Base-by-base conservation (phyloP, 2,888 invertebrate genomes). In the Lithosia quadra region DNA sequence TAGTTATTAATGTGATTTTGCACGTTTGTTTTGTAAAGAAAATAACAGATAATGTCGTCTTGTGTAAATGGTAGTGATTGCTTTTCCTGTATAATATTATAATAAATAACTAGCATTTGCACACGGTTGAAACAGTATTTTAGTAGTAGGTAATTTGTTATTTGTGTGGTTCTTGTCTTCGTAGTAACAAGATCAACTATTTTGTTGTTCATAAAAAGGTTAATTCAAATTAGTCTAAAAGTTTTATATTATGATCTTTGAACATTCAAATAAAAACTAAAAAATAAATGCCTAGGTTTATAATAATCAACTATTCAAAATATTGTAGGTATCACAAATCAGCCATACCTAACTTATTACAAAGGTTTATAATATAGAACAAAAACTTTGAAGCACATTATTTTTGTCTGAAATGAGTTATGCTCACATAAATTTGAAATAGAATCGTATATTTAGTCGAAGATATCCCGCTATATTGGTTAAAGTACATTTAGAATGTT, bases 401-500 rank as follows among this genome's bases (percentile, higher is more conserved):
- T 56, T 56, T 56, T 22, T 13, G 24, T 24, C 56, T 28, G 28
- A 24, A 22, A 59, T 64, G 15, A 57, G 72, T 74, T 68, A 72
- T 68, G 59, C 43, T 55, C 60, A 59, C 61, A 56, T 72, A 69
- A 72, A 72, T 65, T 66, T 43, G 58, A 72, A 69, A 64, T 66
- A 22, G 68, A 33, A 63, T 59, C 43, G 53, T 63, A 72, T 67
- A 67, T 72, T 67, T 61, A 61, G 28, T 63, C n/a, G 34, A 28
- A 63, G 61, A 68, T 28, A 67, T 53, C 63, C 43, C n/a, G 28
- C 39, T 39, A 72, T 64, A 53, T 67, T 53, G 60, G 65, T 61
- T 18, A 63, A 69, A 71, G 58, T 63, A 65, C 55, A 68, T 74
- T 75, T 65, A 65, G 65, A 49, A 63, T 72, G 60, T 77, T 72